phyloP scores from a whole-genome alignment of 2,888 invertebrate species.

The Drosophila yooni region DNA sequence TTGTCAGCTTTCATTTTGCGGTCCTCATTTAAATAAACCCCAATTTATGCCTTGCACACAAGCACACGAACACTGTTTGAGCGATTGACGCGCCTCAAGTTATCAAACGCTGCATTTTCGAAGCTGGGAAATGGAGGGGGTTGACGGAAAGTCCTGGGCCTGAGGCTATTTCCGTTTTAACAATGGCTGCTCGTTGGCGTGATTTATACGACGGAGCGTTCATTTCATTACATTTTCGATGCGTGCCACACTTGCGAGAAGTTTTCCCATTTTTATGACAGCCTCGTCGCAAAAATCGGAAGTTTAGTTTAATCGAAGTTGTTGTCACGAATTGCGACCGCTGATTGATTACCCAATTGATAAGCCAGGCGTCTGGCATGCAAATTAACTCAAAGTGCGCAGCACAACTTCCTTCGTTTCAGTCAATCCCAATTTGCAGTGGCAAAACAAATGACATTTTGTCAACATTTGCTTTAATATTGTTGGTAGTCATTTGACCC shows the following conservation, averaged over 20 bases:
- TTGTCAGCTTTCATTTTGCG: slow-evolving; percentile 29
- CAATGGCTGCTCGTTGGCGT: slow-evolving; percentile 66
- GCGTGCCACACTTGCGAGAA: slow-evolving; percentile 46
- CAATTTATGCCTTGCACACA: slow-evolving; percentile 60
- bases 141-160: slow-evolving; percentile 23
- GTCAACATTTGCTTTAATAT: slow-evolving; percentile 44
- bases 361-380: slow-evolving; percentile 50
- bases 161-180: slow-evolving; percentile 69
- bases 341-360: slow-evolving; percentile 73
- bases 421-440: slow-evolving; percentile 61
- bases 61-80: slow-evolving; percentile 32
- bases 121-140: not conserved
- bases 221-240: slow-evolving; percentile 68
- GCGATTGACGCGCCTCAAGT: slow-evolving; percentile 62
- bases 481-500: slow-evolving; percentile 37
- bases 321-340: slow-evolving; percentile 71
- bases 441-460: slow-evolving; percentile 64
- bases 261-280: slow-evolving; percentile 37
- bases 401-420: slow-evolving; percentile 1
- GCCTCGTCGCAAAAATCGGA: slow-evolving; percentile 46
- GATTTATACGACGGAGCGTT: slow-evolving; percentile 67
- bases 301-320: slow-evolving; percentile 79
- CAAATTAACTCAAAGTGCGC: slow-evolving; percentile 41
- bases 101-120: slow-evolving; percentile 29
- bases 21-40: slow-evolving; percentile 72